Evolutionary conservation across 2,113 vertebrate species (phyloP).

Genomic region (Toxostoma redivivum): DNA sequence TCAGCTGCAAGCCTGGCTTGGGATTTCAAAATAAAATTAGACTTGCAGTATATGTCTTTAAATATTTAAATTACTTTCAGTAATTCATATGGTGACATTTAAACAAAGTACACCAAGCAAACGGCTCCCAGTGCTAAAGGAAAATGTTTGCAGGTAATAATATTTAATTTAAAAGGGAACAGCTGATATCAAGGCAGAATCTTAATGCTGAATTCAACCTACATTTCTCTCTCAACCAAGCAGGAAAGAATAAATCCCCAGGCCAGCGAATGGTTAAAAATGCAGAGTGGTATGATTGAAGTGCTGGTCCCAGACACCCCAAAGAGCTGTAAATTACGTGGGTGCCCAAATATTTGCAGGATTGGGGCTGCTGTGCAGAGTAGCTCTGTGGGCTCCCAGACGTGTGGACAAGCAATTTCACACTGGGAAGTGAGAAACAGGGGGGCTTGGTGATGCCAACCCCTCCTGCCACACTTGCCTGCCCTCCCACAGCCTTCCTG

Average conservation of each 20-base stretch:
- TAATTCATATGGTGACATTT: conserved; percentile 63
- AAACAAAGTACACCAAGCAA: conserved; percentile 37
- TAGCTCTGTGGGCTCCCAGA: neutral
- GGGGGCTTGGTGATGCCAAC: neutral
- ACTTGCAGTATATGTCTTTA: conserved; percentile 40
- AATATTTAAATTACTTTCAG: conserved; percentile 60
- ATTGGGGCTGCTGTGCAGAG: neutral
- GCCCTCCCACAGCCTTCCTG: neutral
- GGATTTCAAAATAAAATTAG: conserved; percentile 38
- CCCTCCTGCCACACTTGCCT: neutral
- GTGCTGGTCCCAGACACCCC: neutral
- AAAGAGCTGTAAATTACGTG: neutral
- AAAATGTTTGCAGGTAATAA: conserved; percentile 56
- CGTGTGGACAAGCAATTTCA: neutral
- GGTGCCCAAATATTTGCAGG: neutral
- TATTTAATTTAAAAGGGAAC: conserved; percentile 36
- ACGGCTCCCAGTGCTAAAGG: conserved; percentile 37
- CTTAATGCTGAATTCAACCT: conserved; percentile 3
- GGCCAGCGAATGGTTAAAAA: neutral
- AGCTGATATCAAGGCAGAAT: conserved; percentile 37
- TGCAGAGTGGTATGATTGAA: neutral
- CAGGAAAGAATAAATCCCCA: neutral
- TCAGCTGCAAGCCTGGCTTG: neutral
- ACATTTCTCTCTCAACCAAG: neutral
- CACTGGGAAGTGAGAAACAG: rapidly evolving